phyloP scores from a whole-genome alignment of 2,113 vertebrate genomes.

The Mormyrus lacerda region DNA sequence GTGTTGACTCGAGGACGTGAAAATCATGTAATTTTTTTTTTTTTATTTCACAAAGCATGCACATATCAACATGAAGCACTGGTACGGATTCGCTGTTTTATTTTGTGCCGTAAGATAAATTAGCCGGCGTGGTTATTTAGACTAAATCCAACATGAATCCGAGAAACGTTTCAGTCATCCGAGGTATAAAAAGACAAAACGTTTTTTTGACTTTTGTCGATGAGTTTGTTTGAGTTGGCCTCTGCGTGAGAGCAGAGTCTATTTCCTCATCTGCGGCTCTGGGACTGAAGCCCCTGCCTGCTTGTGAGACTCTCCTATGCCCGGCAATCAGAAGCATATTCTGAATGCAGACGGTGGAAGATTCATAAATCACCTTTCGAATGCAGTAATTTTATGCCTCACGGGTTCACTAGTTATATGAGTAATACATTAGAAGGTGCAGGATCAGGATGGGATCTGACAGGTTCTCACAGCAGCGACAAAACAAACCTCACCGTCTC shows the following conservation, averaged over 20 bases:
- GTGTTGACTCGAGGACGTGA: not conserved
- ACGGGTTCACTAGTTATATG: slow-evolving; percentile 60
- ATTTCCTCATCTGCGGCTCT: slow-evolving; percentile 7
- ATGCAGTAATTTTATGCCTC: slow-evolving; percentile 61
- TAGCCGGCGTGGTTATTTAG: not conserved
- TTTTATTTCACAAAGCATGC: slow-evolving; percentile 29
- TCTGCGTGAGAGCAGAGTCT: slow-evolving; percentile 7
- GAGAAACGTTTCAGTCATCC: not conserved
- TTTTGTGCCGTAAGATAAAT: not conserved
- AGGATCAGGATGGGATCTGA: slow-evolving; percentile 53
- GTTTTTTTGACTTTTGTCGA: not conserved
- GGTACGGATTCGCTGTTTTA: not conserved
- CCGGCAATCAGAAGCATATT: slow-evolving; percentile 53
- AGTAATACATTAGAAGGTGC: slow-evolving; percentile 54
- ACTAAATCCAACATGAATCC: not conserved
- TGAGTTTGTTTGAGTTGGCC: slow-evolving; percentile 12
- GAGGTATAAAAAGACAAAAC: not conserved
- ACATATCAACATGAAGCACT: slow-evolving; percentile 33
- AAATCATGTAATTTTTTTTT: not conserved
- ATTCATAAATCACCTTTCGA: slow-evolving; percentile 67
- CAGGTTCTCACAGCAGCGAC: slow-evolving; percentile 58
- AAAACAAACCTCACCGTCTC: slow-evolving; percentile 43
- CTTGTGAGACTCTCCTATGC: slow-evolving; percentile 34
- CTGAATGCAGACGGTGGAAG: slow-evolving; percentile 57
- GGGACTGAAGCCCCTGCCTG: slow-evolving; percentile 15